Percentiles rank a stretch among this genome's conserved stretches.
These are phyloP conservation scores for Trochalopteron elliotii DNA, from an alignment of 2,113 vertebrate species.

Conservation along the genomic window DNA sequence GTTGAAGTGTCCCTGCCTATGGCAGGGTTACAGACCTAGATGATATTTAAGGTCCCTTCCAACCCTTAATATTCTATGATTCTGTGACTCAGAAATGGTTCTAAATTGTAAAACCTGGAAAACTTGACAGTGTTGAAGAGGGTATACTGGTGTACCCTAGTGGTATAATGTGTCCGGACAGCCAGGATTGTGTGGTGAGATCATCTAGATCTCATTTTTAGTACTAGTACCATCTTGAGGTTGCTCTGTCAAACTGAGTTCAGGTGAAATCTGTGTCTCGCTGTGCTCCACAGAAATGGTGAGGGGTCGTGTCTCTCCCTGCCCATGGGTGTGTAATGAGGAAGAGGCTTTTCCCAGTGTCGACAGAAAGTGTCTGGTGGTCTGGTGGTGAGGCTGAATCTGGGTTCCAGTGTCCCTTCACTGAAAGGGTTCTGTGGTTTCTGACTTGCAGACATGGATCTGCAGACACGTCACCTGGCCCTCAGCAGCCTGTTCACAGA, in stretches of 20 bases:
- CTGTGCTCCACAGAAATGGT: background rate
- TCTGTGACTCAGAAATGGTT: background rate
- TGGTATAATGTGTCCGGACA: background rate
- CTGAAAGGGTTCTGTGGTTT: fast-evolving
- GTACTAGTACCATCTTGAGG: background rate
- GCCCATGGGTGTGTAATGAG: fast-evolving
- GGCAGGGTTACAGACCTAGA: background rate
- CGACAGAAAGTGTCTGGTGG: background rate
- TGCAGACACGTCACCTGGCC: slow-evolving; percentile 90
- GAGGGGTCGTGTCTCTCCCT: fast-evolving
- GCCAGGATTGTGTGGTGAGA: background rate
- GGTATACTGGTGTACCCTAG: fast-evolving
- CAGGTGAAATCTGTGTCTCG: fast-evolving
- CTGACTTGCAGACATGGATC: slow-evolving; percentile 78
- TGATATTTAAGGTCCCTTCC: background rate
- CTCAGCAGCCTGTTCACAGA: slow-evolving; percentile 89
- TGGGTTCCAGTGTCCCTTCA: fast-evolving
- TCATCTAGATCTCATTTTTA: background rate
- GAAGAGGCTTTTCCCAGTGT: background rate
- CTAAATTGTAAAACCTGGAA: background rate
- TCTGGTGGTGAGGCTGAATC: background rate
- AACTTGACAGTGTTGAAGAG: background rate
- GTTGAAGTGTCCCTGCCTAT: background rate
- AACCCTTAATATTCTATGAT: background rate
- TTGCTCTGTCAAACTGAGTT: background rate